Evolutionary conservation across 2,797 vertebrate species (phyloP).

Genomic region (Bradypus variegatus): DNA sequence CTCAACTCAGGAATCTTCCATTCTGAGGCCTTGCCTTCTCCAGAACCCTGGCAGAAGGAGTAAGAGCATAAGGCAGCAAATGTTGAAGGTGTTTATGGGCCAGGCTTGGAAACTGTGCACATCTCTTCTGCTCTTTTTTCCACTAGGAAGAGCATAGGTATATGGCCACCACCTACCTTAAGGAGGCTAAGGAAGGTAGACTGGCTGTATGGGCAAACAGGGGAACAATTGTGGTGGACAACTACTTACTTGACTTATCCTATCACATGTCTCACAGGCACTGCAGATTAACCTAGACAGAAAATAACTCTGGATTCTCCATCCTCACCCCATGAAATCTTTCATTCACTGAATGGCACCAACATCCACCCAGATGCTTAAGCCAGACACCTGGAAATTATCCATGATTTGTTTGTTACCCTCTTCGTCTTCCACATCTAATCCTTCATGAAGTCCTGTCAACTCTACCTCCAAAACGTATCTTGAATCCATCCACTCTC

Average conservation of each 20-base stretch:
- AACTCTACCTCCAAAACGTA: neutral
- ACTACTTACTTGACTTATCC: neutral
- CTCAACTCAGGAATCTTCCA: neutral
- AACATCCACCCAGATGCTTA: neutral
- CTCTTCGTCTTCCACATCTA: neutral
- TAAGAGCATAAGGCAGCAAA: neutral
- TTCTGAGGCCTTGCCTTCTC: neutral
- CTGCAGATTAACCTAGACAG: neutral
- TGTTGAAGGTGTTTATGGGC: neutral
- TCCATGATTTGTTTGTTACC: neutral
- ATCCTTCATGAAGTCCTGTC: neutral
- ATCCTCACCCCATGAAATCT: neutral
- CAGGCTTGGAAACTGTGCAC: neutral
- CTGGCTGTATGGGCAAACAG: neutral
- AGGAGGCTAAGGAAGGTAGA: neutral
- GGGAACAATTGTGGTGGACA: neutral
- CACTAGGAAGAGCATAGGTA: neutral
- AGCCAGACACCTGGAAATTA: neutral
- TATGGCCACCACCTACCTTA: neutral
- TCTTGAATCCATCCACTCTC: neutral
- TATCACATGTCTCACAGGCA: neutral
- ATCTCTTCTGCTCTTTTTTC: neutral
- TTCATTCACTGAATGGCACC: neutral
- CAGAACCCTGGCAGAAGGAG: neutral
- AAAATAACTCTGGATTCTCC: neutral